Evolutionary conservation across 2,797 vertebrate species (phyloP).

Genomic region (Tragopan temminckii): DNA sequence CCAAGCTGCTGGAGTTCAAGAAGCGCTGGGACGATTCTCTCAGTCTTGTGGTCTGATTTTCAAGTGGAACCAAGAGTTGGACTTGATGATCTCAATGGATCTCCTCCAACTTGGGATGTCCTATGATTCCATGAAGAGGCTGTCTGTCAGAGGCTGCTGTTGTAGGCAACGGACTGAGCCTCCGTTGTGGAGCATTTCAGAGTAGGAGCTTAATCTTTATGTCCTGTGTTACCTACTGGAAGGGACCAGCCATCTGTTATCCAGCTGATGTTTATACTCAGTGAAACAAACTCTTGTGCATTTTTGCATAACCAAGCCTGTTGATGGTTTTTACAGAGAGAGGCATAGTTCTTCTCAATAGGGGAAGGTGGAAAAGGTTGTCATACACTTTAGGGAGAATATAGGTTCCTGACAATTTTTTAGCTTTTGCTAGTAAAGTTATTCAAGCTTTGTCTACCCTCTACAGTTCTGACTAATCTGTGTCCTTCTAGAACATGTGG

Average conservation of each 20-base stretch:
- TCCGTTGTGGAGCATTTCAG: accelerated
- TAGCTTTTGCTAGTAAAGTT: not conserved
- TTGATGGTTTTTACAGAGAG: not conserved
- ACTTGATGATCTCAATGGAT: too few species aligned
- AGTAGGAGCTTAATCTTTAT: not conserved
- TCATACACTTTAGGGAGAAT: not conserved
- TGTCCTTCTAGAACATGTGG: not conserved
- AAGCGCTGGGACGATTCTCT: too few species aligned
- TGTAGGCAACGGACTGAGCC: not conserved
- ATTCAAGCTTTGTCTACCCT: not conserved
- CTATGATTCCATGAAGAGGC: not conserved
- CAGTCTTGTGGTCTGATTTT: too few species aligned
- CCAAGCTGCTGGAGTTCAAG: too few species aligned
- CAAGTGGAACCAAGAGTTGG: too few species aligned
- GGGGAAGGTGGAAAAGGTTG: accelerated
- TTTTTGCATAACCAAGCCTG: not conserved
- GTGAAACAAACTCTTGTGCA: not conserved
- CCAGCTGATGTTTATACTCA: accelerated
- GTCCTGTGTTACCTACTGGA: not conserved
- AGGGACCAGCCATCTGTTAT: not conserved
- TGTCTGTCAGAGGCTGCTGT: not conserved
- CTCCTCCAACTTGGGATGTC: too few species aligned
- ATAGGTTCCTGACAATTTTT: not conserved
- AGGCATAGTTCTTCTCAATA: not conserved
- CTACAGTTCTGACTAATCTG: not conserved